Conservation (phyloP, 2,113 vertebrate species). For the Ictidomys tridecemlineatus region DNA sequence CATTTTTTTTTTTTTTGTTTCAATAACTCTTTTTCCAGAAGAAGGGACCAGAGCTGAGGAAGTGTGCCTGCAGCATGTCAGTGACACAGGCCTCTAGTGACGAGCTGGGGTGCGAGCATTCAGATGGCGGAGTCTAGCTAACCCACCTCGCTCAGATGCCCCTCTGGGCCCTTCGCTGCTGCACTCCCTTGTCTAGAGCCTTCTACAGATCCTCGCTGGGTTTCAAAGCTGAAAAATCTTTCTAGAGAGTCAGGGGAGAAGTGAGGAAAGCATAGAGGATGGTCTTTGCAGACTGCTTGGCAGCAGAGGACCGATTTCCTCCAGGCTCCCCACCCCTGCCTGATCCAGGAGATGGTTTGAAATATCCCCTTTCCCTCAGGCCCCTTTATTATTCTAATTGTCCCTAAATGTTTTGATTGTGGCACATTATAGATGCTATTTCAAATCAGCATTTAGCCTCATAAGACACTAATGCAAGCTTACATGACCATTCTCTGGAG, state of each 20-base stretch:
- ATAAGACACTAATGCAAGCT: conserved; percentile 28
- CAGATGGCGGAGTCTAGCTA: not conserved
- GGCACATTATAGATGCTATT: conserved; percentile 63
- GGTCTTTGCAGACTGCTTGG: rapidly evolving
- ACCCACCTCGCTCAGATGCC: rapidly evolving
- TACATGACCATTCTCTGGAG: conserved; percentile 7
- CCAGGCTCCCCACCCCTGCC: not conserved
- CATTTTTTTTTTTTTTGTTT: not conserved
- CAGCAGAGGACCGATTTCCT: not conserved
- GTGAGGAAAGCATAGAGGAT: rapidly evolving
- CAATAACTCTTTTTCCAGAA: not conserved
- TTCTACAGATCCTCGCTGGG: not conserved
- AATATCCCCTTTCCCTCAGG: conserved; percentile 16
- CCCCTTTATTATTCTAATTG: conserved; percentile 47
- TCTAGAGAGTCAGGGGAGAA: not conserved
- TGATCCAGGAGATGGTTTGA: not conserved
- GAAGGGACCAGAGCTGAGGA: not conserved
- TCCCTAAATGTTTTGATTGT: conserved; percentile 64
- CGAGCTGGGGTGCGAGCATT: no score
- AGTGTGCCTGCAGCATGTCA: not conserved
- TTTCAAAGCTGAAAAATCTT: not conserved
- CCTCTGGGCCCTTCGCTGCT: rapidly evolving
- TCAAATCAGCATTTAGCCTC: conserved; percentile 63
- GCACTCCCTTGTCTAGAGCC: not conserved
- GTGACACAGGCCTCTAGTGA: not conserved